Conservation (phyloP, 37 sponge, comb jelly and placozoan species). For the Aphrocallistes beatrix region DNA sequence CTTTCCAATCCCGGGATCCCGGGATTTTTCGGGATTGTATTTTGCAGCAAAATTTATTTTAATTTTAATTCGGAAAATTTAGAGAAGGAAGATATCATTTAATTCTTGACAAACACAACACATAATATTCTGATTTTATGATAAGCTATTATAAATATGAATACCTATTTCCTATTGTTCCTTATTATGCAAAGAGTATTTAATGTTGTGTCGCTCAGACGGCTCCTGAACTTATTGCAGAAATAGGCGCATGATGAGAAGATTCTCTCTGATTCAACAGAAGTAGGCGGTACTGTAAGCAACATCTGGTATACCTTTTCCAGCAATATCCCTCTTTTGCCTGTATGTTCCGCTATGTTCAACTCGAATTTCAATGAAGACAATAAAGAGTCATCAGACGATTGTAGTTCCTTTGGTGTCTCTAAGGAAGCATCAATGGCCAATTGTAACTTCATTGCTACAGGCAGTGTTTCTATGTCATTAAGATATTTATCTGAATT, state of each 20-base stretch:
- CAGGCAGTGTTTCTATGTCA: constrained; percentile 8
- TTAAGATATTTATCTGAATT: background rate
- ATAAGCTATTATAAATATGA: too few species aligned
- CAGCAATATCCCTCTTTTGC: constrained; percentile 1
- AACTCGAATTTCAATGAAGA: constrained; percentile 16
- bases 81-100: too few species aligned
- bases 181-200: background rate
- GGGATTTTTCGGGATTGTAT: too few species aligned
- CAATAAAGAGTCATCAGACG: constrained; percentile 10
- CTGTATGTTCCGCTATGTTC: background rate
- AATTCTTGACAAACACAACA: too few species aligned
- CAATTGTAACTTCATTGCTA: constrained; percentile 19
- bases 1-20: too few species aligned
- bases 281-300: constrained; percentile 14
- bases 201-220: too few species aligned
- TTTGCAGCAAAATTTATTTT: too few species aligned
- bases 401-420: background rate
- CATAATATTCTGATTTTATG: too few species aligned
- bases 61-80: too few species aligned
- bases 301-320: background rate
- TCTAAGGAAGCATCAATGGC: constrained; percentile 16
- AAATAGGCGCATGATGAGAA: background rate
- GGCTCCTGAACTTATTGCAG: constrained; percentile 2
- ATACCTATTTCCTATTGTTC: background rate
- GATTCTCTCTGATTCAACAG: constrained; percentile 19